phyloP scores from a whole-genome alignment of 2,888 invertebrate species.

The Phragmatobia fuliginosa region DNA sequence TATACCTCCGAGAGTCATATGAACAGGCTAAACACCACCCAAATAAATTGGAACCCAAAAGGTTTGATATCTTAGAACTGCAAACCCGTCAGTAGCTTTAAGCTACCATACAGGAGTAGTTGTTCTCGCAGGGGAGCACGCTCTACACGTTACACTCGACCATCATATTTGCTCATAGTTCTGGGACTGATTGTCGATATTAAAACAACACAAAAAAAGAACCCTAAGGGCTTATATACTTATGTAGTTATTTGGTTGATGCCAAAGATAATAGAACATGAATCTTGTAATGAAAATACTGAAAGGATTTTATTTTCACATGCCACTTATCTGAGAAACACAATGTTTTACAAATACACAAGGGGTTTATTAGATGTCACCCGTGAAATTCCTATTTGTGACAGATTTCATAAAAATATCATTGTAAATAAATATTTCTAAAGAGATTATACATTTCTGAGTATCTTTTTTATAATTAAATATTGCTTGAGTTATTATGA shows the following conservation, averaged over 20 bases:
- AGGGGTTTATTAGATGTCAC: neutral
- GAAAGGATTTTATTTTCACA: slow-evolving; percentile 17
- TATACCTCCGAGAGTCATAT: no score
- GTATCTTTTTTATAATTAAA: no score
- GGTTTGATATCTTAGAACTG: no score
- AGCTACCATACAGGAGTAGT: no score
- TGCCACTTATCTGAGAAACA: slow-evolving; percentile 3
- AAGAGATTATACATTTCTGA: neutral
- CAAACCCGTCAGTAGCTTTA: no score
- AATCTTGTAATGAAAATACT: slow-evolving; percentile 9
- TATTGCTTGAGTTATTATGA: neutral
- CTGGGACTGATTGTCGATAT: no score
- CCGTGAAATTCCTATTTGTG: neutral
- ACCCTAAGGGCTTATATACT: neutral
- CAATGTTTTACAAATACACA: slow-evolving; percentile 5
- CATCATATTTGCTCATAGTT: no score
- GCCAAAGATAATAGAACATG: slow-evolving; percentile 7
- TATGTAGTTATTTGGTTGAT: slow-evolving; percentile 6
- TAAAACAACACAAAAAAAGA: no score
- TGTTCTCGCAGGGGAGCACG: no score
- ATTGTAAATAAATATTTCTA: neutral
- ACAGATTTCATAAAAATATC: neutral
- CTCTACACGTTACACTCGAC: no score
- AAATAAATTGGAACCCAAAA: no score
- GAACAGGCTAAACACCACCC: no score